These are phyloP conservation scores for Eristalis tenax DNA, from an alignment of 2,888 invertebrate species.

Conservation along the genomic window DNA sequence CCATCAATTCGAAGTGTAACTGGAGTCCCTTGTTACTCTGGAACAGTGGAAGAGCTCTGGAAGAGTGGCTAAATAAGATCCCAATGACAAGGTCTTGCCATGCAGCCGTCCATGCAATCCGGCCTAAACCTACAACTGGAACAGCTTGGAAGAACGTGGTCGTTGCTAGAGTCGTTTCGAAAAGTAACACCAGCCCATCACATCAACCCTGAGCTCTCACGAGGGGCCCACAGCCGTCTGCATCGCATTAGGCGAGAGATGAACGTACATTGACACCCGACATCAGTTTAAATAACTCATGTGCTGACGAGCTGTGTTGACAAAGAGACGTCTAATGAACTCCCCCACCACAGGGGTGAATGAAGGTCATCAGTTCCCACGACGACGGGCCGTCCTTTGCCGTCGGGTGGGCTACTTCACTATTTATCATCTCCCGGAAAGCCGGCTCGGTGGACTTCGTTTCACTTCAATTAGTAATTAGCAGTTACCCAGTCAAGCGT, in stretches of 20 bases:
- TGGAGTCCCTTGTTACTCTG: too few relatives aligned
- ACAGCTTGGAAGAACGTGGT: too few relatives aligned
- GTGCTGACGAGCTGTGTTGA: background rate
- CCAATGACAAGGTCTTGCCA: too few relatives aligned
- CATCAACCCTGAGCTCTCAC: background rate
- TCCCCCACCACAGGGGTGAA: background rate
- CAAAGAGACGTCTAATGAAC: background rate
- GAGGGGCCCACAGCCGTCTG: too few relatives aligned
- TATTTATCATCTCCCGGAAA: conserved; percentile 1
- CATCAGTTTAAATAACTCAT: background rate
- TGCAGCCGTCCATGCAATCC: too few relatives aligned
- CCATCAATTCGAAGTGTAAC: too few relatives aligned
- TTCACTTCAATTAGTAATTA: conserved; percentile 56
- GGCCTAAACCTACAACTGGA: too few relatives aligned
- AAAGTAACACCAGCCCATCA: background rate
- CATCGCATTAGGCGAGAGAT: too few relatives aligned
- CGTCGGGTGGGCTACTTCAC: background rate
- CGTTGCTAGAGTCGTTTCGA: background rate
- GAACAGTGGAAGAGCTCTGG: too few relatives aligned
- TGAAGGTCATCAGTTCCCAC: background rate
- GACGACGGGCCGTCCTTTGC: background rate
- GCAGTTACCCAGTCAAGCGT: conserved; percentile 54
- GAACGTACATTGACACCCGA: background rate
- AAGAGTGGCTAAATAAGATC: too few relatives aligned
- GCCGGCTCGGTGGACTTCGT: background rate